These are phyloP conservation scores for Myotis yumanensis DNA, from an alignment of 2,113 vertebrate genomes.

Conservation along the genomic window DNA sequence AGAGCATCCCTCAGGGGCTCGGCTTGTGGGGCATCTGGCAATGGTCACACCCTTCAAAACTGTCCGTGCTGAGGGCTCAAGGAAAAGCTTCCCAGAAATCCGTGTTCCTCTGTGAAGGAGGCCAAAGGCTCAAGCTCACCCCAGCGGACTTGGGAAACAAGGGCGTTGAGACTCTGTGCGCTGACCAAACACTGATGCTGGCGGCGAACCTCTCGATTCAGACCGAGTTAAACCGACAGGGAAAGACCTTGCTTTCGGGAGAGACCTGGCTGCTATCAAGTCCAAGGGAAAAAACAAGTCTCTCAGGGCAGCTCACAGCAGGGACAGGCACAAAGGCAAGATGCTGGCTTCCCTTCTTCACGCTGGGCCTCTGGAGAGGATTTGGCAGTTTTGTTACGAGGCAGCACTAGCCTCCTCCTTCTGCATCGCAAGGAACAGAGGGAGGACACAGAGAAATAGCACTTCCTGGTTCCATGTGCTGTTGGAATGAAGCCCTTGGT, in stretches of 20 bases:
- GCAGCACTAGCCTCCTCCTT: constrained; percentile 50
- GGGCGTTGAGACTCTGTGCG: constrained; percentile 23
- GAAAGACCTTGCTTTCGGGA: constrained; percentile 39
- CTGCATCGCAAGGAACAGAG: constrained; percentile 38
- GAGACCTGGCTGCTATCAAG: constrained; percentile 53
- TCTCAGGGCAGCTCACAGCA: neutral
- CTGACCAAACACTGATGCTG: neutral
- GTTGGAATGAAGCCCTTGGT: constrained; percentile 79
- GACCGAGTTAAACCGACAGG: neutral
- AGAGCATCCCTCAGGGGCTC: constrained; percentile 54
- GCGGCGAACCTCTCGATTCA: neutral
- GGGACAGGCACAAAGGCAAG: neutral
- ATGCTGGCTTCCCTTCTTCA: neutral
- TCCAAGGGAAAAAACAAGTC: neutral
- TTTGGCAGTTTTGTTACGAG: constrained; percentile 40
- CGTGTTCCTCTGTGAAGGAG: neutral
- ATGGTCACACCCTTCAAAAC: constrained; percentile 65
- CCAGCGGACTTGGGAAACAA: neutral
- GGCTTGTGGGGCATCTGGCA: constrained; percentile 70
- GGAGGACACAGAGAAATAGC: constrained; percentile 64
- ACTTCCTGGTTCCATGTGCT: constrained; percentile 80
- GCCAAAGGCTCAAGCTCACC: constrained; percentile 49
- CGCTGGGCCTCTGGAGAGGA: constrained; percentile 15
- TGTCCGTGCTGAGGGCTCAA: constrained; percentile 50
- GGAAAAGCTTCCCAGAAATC: constrained; percentile 71